Base-by-base conservation (phyloP, 2,888 invertebrate species). In the Agriopis marginaria region DNA sequence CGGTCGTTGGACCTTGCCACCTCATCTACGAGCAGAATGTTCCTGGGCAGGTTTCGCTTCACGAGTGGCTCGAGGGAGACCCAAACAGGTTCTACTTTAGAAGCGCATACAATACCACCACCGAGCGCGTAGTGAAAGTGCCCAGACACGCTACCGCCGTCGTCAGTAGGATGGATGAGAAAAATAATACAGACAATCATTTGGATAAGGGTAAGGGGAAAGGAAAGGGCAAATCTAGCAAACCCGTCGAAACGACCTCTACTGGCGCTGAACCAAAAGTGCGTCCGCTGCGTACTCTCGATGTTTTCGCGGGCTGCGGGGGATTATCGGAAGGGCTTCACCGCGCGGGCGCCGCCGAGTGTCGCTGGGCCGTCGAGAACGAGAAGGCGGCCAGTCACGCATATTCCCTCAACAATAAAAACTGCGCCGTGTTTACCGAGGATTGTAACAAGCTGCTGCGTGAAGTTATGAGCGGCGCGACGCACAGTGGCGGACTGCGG, bases 261-360 rank as follows among this genome's bases (percentile, higher is more conserved):
- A 71, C 75, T 83, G 88, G 72, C 66, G 66, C 72, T 4, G 84
- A 84, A 9, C 70, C 79, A 11, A 83, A 94, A 39, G 77, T 94
- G 0, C 85, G 88, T 65, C 96, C 96, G 45, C 83, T 98, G 66
- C 91, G 95, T 74, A 96, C 96, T 49, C 89, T 98, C 79, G 98
- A 98, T 82, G 96, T 98, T 39, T 98, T 98, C 87, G 97, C 98
- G 72, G 98, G 98, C 0, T 98, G 97, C 87, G 98, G 98, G 54
- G 98, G 97, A 32, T 86, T 98, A 54, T 97, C 97, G 0, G 96
- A 97, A 78, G 97, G 97, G 0, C 86, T 97, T 47, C 96, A 96
- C 78, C 95, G 95, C 74, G 95, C 97, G 7, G 97, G 97, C 0
- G 87, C 96, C 4, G 95, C 96, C 0, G 96, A 96, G 62, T 96